Evolutionary conservation across 2,888 invertebrate species (phyloP), one percentile per base, ranked within the genome.

Genomic region (Mycalesis mineus): DNA sequence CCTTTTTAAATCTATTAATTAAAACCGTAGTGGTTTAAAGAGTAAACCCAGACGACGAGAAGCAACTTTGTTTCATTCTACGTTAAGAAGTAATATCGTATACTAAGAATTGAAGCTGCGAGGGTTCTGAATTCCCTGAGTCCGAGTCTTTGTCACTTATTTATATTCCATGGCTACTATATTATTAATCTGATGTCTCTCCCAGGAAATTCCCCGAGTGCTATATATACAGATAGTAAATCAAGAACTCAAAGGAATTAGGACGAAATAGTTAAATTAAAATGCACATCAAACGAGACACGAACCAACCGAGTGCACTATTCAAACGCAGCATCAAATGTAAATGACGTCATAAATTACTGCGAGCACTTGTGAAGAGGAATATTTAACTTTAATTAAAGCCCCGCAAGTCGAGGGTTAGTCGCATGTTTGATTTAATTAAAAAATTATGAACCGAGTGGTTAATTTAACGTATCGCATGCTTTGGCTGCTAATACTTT

Each of bases 361-460:
- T 51, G 57, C 53, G 55, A 40, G 33, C 42, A 42, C 60, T 50
- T 57, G 56, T 57, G 50, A 60, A 60, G 51, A 54, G 59, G 65
- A 62, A 67, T 65, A 64, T 65, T 67, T 66, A 51, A 61, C 60
- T 60, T 68, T 63, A 68, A 69, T 65, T 66, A 67, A 64, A 65
- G 57, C 55, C 59, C 53, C 61, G 52, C 58, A 54, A 56, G 50
- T 40, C 50, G 44, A 48, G 54, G 36, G 61, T 60, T 57, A 57
- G 57, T 59, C 57, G 57, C 50, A 50, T 58, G 58, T 69, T 65
- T 64, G 66, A 70, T 73, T 71, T 68, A 72, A 72, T 73, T 70
- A 70, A 71, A 71, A 72, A 72, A 68, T 69, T 70, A 74, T 68
- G 65, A 65, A 57, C 56, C 42, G 58, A 37, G 50, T 47, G 53